These are phyloP conservation scores for Syrista parreyssii DNA, from an alignment of 2,888 invertebrate genomes.

Conservation along the genomic window DNA sequence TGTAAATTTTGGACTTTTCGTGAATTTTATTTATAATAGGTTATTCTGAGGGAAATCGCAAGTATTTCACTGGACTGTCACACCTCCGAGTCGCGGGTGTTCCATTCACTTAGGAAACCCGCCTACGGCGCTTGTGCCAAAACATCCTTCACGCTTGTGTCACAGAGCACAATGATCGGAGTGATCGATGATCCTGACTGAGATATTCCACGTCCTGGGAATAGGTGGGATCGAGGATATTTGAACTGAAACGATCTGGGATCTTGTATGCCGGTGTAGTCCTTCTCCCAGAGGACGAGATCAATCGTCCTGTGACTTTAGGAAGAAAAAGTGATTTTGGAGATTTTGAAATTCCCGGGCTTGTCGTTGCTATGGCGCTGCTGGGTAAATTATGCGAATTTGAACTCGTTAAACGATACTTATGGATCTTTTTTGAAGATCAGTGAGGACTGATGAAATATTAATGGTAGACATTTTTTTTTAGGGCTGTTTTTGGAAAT, in stretches of 20 bases:
- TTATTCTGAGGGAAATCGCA: constrained; percentile 28
- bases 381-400: neutral
- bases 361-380: neutral
- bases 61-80: constrained; percentile 31
- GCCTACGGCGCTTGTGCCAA: constrained; percentile 56
- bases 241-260: neutral
- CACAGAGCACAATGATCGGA: constrained; percentile 31
- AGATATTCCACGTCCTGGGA: constrained; percentile 5
- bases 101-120: constrained; percentile 50
- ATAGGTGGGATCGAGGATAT: constrained; percentile 2
- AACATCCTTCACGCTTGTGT: constrained; percentile 49
- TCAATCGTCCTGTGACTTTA: neutral
- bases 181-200: constrained; percentile 20
- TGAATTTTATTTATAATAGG: constrained; percentile 29
- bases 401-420: neutral
- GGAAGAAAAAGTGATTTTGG: neutral
- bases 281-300: neutral
- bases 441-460: neutral
- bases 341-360: neutral
- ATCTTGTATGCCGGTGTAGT: neutral
- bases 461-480: neutral
- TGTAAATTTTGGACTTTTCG: neutral
- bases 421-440: neutral
- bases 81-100: constrained; percentile 45
- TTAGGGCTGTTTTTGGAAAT: neutral